A percentile compares a stretch with the other conserved stretches of the same genome.
phyloP scores from a whole-genome alignment of 2,113 vertebrate species.

The Ophiodon elongatus region DNA sequence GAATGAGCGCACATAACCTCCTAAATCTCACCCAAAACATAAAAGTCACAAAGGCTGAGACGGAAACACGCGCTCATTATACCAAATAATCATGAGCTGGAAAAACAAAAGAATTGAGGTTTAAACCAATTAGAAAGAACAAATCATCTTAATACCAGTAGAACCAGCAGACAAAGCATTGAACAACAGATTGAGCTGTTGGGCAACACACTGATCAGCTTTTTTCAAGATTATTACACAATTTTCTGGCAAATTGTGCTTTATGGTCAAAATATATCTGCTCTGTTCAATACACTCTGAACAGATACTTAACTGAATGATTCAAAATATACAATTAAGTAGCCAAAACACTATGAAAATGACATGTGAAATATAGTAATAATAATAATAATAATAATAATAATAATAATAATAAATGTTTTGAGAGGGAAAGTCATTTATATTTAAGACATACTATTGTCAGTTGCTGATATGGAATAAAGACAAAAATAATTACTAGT shows the following conservation, averaged over 20 bases:
- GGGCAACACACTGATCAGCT: neutral
- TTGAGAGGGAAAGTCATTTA: neutral
- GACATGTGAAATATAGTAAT: neutral
- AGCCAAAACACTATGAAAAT: neutral
- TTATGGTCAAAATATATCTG: neutral
- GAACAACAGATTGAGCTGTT: neutral
- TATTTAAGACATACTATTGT: neutral
- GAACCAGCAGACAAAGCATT: conserved; percentile 1
- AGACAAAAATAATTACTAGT: neutral
- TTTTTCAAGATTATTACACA: conserved; percentile 5
- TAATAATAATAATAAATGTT: neutral
- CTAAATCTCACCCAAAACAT: neutral
- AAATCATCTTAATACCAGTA: neutral
- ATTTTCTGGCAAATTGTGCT: neutral
- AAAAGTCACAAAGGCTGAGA: neutral
- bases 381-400: no score
- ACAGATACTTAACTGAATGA: neutral
- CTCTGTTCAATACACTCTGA: no score
- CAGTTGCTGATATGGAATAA: neutral
- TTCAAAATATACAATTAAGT: neutral
- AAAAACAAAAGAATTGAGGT: conserved; percentile 33
- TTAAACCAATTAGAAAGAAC: neutral
- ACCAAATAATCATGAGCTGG: conserved; percentile 23
- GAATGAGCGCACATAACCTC: neutral
- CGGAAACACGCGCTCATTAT: neutral